These are phyloP conservation scores for Trichogramma evanescens DNA, from an alignment of 2,888 invertebrate species.

Conservation along the genomic window DNA sequence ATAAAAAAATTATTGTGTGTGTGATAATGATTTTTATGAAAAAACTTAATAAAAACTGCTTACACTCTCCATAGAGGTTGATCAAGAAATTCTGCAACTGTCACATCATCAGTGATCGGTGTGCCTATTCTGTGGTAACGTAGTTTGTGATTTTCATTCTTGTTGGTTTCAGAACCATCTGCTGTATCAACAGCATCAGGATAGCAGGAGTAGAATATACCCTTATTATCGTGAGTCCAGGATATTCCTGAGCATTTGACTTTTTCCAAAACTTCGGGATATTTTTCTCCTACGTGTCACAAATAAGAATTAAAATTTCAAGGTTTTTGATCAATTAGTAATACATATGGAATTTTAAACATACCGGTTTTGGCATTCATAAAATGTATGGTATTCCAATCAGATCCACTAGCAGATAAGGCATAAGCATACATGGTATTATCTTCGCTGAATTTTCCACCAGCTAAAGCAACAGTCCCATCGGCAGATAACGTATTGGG, in stretches of 20 bases:
- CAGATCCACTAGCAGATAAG: constrained; percentile 87
- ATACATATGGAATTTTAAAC: background rate
- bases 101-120: constrained; percentile 74
- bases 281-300: constrained; percentile 61
- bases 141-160: constrained; percentile 84
- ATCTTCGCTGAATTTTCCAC: constrained; percentile 79
- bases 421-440: constrained; percentile 86
- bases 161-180: constrained; percentile 86
- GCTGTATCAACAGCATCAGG: constrained; percentile 74
- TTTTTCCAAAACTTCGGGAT: constrained; percentile 80
- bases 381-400: constrained; percentile 89
- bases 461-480: constrained; percentile 76
- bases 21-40: background rate
- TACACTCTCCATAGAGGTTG: constrained; percentile 90
- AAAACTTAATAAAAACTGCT: constrained; percentile 34
- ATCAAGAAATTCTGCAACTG: constrained; percentile 83
- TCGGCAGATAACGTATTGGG: constrained; percentile 88
- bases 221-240: constrained; percentile 93
- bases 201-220: constrained; percentile 88
- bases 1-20: constrained; percentile 18
- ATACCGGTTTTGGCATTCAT: constrained; percentile 66
- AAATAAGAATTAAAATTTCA: background rate
- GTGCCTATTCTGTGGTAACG: constrained; percentile 88
- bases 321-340: background rate
- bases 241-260: constrained; percentile 87